Evolutionary conservation across 1,140 invertebrate genomes (phyloP).

Genomic region (Octopus bimaculoides): DNA sequence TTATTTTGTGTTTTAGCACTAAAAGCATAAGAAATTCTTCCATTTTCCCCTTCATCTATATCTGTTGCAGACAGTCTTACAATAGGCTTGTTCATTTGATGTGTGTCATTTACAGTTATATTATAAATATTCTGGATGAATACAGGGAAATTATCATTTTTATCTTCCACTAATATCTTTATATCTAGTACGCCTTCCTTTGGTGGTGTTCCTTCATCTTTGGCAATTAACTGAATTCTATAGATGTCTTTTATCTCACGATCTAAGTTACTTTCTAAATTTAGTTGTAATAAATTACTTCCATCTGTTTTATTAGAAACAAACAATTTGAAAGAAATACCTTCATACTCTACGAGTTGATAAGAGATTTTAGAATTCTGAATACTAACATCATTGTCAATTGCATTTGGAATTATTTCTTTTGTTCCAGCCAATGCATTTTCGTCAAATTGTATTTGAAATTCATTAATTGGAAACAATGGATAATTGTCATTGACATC

Average conservation of each 20-base stretch:
- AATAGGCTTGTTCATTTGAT: slow-evolving; percentile 26
- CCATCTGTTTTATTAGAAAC: slow-evolving; percentile 70
- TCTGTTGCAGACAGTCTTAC: slow-evolving; percentile 34
- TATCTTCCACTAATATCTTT: slow-evolving; percentile 33
- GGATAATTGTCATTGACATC: slow-evolving; percentile 80
- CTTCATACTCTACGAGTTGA: slow-evolving; percentile 54
- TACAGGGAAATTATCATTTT: slow-evolving; percentile 65
- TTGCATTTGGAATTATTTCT: slow-evolving; percentile 56
- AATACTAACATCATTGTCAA: slow-evolving; percentile 73
- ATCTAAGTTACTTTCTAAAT: slow-evolving; percentile 77
- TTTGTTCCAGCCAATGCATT: slow-evolving; percentile 23
- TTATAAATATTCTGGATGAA: slow-evolving; percentile 61
- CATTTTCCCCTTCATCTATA: slow-evolving; percentile 42
- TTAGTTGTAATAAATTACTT: slow-evolving; percentile 57
- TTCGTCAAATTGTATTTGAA: slow-evolving; percentile 28
- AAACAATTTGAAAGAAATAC: slow-evolving; percentile 69
- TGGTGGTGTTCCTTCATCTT: slow-evolving; percentile 70
- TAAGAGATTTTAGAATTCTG: background rate
- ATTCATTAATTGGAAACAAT: slow-evolving; percentile 63
- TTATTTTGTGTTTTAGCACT: slow-evolving; percentile 83
- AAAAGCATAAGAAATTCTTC: slow-evolving; percentile 66
- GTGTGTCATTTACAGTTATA: slow-evolving; percentile 30
- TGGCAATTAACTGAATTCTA: slow-evolving; percentile 78
- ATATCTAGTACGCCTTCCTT: slow-evolving; percentile 73
- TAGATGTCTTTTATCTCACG: slow-evolving; percentile 81